These are phyloP conservation scores for Calephelis virginiensis DNA, from an alignment of 1,140 invertebrate species.

Conservation along the genomic window DNA sequence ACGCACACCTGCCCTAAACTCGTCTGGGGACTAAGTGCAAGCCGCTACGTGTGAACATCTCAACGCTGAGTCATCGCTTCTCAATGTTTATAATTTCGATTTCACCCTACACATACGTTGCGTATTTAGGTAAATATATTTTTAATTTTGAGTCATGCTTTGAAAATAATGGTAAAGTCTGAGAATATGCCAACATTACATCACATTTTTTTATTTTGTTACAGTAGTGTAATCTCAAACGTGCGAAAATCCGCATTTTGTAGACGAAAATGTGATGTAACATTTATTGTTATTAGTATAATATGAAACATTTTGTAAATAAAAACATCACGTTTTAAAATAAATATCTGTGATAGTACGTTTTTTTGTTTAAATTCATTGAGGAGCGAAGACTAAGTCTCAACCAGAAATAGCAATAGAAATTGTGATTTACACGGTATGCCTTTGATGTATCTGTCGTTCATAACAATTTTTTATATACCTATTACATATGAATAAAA, in stretches of 20 bases:
- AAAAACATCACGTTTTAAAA: neutral
- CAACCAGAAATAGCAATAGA: slow-evolving; percentile 19
- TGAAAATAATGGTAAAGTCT: too few relatives aligned
- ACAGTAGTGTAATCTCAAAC: too few relatives aligned
- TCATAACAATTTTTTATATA: slow-evolving; percentile 8
- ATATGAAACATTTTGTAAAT: neutral
- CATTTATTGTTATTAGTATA: too few relatives aligned
- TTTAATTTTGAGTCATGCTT: too few relatives aligned
- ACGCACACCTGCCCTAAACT: slow-evolving; percentile 32
- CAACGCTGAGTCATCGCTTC: neutral
- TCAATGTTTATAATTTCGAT: neutral
- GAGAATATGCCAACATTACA: too few relatives aligned
- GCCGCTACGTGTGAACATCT: neutral
- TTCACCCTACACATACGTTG: too few relatives aligned
- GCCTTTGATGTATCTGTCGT: slow-evolving; percentile 22
- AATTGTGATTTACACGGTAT: slow-evolving; percentile 17
- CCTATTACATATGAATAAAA: neutral
- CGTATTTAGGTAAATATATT: too few relatives aligned
- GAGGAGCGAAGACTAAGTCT: neutral
- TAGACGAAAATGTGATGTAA: too few relatives aligned
- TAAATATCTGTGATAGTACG: neutral
- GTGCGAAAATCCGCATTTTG: too few relatives aligned
- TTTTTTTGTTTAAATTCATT: neutral
- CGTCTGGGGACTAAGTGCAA: neutral
- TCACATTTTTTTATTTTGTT: too few relatives aligned